Percentiles rank a stretch among this genome's conserved stretches.
These are phyloP conservation scores for Pica pica DNA, from an alignment of 2,113 vertebrate species.

Conservation along the genomic window DNA sequence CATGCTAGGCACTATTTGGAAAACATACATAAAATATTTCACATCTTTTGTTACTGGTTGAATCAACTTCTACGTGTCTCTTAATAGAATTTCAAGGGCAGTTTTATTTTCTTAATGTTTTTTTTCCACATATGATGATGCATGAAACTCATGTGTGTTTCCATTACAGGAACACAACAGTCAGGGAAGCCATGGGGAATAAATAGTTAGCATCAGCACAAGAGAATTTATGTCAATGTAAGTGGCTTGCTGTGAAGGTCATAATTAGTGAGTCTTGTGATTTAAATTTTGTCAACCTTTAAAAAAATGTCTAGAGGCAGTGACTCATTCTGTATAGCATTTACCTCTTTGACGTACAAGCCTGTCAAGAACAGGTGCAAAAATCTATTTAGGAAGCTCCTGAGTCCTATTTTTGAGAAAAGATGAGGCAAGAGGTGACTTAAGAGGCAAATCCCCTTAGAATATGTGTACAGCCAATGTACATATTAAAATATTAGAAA, in stretches of 20 bases:
- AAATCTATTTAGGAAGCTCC: neutral
- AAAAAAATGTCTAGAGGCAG: neutral
- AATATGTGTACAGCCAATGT: neutral
- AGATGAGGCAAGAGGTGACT: neutral
- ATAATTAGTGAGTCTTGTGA: slow-evolving; percentile 22
- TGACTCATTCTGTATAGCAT: neutral
- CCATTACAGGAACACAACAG: neutral
- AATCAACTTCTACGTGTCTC: neutral
- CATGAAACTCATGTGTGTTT: neutral
- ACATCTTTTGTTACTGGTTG: neutral
- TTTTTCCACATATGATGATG: neutral
- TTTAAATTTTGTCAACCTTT: slow-evolving; percentile 28
- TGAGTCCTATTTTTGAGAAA: neutral
- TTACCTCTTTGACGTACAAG: neutral
- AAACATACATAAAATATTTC: neutral
- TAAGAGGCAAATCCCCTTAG: neutral
- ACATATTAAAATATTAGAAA: neutral
- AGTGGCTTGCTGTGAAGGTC: slow-evolving; percentile 12
- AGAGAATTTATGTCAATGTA: neutral
- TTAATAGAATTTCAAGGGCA: neutral
- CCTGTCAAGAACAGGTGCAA: neutral
- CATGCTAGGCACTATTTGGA: neutral
- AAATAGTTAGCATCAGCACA: neutral
- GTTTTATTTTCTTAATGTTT: neutral
- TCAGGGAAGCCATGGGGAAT: neutral